Base-by-base conservation (phyloP, 2,797 vertebrate genomes). In the Rachycentron canadum region DNA sequence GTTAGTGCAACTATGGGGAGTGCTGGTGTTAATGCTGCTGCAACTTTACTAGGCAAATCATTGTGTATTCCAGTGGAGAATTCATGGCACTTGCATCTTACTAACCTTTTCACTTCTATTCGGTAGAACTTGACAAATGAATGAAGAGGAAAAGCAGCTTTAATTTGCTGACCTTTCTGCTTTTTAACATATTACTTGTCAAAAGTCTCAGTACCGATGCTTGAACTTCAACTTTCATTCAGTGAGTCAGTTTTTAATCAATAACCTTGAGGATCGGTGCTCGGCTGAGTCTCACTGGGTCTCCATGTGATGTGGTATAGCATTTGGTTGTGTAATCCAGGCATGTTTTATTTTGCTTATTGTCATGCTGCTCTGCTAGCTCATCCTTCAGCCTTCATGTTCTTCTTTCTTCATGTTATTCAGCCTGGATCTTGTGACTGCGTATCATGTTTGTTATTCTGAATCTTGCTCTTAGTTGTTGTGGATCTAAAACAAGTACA, bases 331-430 rank as follows among this genome's bases (percentile, higher is more conserved):
- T 41, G 65, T 38, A 28, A 74, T 49, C 74, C 47, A 3, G 53
- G 11, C 41, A 41, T 66, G 77, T 79, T 78, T 71, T 66, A 69
- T 85, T 84, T 73, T 45, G 36, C 43, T 68, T 81, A 89, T 84
- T 76, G 82, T 32, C 7, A 57, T 25, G 65, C 67, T 66, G 65
- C 68, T 36, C n/a, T 69, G 57, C 69, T 73, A 68, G 58, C 78
- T 73, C 81, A 70, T 84, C 76, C 47, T 49, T 79, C 77, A 62
- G 38, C 59, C 62, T 67, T 45, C 50, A n/a, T 30, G 23, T 47
- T 19, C 40, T 30, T 66, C 53, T 49, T 28, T 64, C 52, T 64
- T 25, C 36, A 36, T 62, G 38, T 62, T 47, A 50, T 65, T 75
- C 60, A 60, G 36, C 78, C 66, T 38, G 59, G 40, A 56, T 56